A percentile compares a stretch with the other conserved stretches of the same genome.
These are phyloP conservation scores for Petrolisthes manimaculis DNA, from an alignment of 2,888 invertebrate genomes.

Conservation along the genomic window DNA sequence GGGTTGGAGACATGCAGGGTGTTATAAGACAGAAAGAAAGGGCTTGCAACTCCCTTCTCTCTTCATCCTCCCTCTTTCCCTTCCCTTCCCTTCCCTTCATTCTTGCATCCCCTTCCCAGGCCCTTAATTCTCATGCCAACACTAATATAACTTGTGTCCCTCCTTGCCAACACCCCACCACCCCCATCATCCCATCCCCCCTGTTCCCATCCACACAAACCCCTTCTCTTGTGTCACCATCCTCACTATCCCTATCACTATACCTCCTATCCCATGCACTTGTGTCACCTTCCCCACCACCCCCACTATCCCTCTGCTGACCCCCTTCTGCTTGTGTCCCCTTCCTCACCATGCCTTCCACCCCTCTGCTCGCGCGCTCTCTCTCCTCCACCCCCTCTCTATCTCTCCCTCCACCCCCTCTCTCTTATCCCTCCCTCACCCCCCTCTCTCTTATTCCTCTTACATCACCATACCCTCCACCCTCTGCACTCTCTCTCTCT, in stretches of 20 bases:
- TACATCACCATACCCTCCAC: neutral
- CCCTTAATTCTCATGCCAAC: neutral
- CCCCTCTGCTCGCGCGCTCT: neutral
- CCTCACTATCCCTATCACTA: neutral
- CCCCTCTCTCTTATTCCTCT: neutral
- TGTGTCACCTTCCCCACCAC: neutral
- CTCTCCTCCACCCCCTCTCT: neutral
- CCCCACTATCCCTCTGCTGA: neutral
- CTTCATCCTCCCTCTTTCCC: neutral
- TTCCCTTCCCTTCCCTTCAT: neutral
- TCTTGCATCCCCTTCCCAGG: neutral
- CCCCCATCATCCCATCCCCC: neutral
- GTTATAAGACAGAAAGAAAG: too few species aligned
- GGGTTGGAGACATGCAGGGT: too few species aligned
- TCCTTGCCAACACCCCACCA: neutral
- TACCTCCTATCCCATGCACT: neutral
- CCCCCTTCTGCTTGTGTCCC: neutral
- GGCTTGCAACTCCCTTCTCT: neutral
- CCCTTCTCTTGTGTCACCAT: neutral
- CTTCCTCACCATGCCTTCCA: neutral
- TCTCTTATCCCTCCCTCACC: neutral
- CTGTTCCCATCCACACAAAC: neutral
- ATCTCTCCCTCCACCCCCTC: neutral
- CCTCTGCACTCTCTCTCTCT: neutral
- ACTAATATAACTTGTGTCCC: neutral